These are phyloP conservation scores for Biston stratarius DNA, from an alignment of 2,888 invertebrate species.

Conservation along the genomic window DNA sequence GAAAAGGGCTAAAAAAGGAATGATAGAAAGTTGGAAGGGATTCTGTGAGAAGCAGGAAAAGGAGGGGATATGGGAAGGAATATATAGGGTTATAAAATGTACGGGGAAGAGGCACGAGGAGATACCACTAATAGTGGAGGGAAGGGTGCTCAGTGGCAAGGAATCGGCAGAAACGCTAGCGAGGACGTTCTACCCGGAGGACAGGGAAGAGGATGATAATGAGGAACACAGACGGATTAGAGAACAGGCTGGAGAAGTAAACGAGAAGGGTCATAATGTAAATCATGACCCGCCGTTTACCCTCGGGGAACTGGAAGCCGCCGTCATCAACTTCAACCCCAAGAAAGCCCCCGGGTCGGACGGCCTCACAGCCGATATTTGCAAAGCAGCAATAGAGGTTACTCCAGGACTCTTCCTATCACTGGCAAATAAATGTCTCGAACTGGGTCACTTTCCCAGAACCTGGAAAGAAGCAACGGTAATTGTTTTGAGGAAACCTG, in stretches of 20 bases:
- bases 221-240: conserved; percentile 21
- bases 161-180: conserved; percentile 25
- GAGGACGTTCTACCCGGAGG: conserved; percentile 32
- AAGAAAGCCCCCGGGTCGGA: conserved; percentile 28
- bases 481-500: no score
- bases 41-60: conserved; percentile 34
- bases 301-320: conserved; percentile 18
- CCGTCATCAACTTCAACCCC: conserved; percentile 30
- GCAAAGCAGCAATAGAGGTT: background rate
- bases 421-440: no score
- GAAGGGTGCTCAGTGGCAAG: background rate
- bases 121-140: background rate
- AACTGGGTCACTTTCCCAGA: no score
- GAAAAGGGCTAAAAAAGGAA: conserved; percentile 19
- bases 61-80: conserved; percentile 32
- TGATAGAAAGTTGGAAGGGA: conserved; percentile 40
- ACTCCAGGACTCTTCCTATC: no score
- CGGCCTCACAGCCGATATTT: background rate
- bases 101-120: conserved; percentile 22
- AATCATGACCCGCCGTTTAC: conserved; percentile 40
- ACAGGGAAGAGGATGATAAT: conserved; percentile 2
- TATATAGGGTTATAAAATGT: conserved; percentile 26
- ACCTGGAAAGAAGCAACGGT: no score
- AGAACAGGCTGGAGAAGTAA: conserved; percentile 9
- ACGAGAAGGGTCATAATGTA: conserved; percentile 13